These are phyloP conservation scores for Chironomus striatipennis DNA, from an alignment of 1,140 invertebrate species.

Conservation along the genomic window DNA sequence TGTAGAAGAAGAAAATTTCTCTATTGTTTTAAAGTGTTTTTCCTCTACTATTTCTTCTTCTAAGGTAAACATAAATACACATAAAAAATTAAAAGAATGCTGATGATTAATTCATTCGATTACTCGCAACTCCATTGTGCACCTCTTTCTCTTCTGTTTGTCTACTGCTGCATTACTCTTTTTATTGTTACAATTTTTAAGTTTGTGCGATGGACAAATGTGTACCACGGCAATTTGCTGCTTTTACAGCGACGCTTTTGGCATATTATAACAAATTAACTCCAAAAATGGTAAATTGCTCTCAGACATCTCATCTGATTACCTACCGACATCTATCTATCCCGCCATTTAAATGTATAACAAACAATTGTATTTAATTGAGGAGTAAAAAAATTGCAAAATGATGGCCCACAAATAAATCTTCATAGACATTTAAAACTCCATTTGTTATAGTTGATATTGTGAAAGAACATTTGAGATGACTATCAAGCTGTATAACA, in stretches of 20 bases:
- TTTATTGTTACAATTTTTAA: background rate
- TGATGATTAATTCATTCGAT: conserved; percentile 23
- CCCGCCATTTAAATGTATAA: background rate
- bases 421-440: background rate
- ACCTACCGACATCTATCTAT: background rate
- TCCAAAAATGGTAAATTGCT: conserved; percentile 8
- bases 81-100: no score
- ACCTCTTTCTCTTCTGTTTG: background rate
- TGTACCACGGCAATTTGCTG: no score
- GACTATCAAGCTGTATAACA: background rate
- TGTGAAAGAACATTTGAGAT: background rate
- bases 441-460: background rate
- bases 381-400: background rate
- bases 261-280: conserved; percentile 14
- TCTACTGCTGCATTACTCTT: background rate
- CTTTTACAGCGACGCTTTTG: background rate
- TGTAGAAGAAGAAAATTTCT: background rate
- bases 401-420: background rate
- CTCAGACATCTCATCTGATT: background rate
- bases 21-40: conserved; percentile 12
- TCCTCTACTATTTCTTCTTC: background rate
- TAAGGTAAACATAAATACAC: conserved; percentile 2
- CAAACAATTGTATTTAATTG: conserved; percentile 14
- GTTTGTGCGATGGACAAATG: background rate
- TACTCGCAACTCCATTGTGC: conserved; percentile 8